Evolutionary conservation across 2,113 vertebrate species (phyloP).

Genomic region (Deroptyus accipitrinus): DNA sequence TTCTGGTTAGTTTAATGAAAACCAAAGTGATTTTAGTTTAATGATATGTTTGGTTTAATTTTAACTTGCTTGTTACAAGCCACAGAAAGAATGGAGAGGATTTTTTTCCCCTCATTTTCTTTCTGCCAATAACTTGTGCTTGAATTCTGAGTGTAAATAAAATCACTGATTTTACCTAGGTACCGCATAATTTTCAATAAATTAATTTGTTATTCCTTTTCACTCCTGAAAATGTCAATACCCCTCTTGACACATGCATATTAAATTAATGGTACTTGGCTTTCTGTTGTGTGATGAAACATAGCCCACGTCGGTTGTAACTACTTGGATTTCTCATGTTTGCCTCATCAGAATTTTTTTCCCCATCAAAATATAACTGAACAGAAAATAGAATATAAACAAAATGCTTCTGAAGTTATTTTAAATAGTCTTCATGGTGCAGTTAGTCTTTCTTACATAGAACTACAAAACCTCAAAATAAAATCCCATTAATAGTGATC

Average conservation of each 20-base stretch:
- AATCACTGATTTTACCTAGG: neutral
- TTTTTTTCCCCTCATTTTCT: neutral
- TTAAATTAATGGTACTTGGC: neutral
- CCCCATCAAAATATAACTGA: neutral
- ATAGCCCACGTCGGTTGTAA: neutral
- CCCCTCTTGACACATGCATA: neutral
- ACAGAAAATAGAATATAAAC: neutral
- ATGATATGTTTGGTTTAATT: neutral
- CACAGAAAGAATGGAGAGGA: neutral
- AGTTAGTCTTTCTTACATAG: neutral
- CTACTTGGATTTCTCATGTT: neutral
- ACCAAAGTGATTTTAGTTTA: neutral
- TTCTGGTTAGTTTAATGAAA: neutral
- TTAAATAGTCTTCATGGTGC: neutral
- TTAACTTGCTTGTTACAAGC: neutral
- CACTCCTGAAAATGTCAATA: neutral
- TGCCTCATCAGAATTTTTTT: neutral
- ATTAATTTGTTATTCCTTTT: neutral
- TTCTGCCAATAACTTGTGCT: neutral
- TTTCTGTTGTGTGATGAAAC: neutral
- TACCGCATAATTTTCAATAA: neutral
- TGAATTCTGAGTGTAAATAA: neutral
- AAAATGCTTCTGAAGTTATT: neutral
- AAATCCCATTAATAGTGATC: neutral
- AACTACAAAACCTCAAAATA: neutral